Evolutionary conservation across 1,140 invertebrate genomes (phyloP), one percentile per base, ranked within the genome.

Genomic region (Drosophila sulfurigaster): DNA sequence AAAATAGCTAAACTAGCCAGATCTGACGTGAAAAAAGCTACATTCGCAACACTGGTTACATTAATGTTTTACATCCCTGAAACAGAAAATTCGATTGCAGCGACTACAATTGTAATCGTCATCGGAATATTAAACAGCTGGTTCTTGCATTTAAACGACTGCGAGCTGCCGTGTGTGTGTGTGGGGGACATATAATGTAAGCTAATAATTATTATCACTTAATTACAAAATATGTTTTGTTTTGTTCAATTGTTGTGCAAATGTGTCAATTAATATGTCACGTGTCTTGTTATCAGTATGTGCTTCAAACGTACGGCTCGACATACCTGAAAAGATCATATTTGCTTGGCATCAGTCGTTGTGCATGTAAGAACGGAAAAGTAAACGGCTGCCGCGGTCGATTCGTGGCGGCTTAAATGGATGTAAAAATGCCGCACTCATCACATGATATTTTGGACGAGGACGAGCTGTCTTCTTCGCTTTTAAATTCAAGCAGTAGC

Each of bases 401-500:
- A n/a, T 45, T 46, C 41, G 41, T 45, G 51, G 63, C 41, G 38
- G 8, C 10, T 65, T n/a, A 15, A 11, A 46, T 7, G 3, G 3
- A n/a, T n/a, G 15, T 45, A 32, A 72, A 13, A 13, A 74, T 74
- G 71, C 32, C 41, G 1, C 49, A 68, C 28, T 13, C 7, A 38
- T 11, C 71, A 62, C 65, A 30, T 56, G 57, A 49, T 7, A 2
- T 6, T 4, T 7, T 54, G n/a, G 54, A 45, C 7, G 13, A 54
- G 20, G 82, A 88, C 49, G 83, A 88, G 54, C 72, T 77, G 46
- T 65, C 58, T 13, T 5, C 57, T 1, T 58, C 88, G 15, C 49
- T 86, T 20, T 16, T 45, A 16, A 76, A 62, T 20, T 48, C 49
- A 8, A 65, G 52, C 32, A 51, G 56, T 2, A 64, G 46, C 2